Evolutionary conservation across 2,888 invertebrate species (phyloP).

Genomic region (Petrophora chlorosata): DNA sequence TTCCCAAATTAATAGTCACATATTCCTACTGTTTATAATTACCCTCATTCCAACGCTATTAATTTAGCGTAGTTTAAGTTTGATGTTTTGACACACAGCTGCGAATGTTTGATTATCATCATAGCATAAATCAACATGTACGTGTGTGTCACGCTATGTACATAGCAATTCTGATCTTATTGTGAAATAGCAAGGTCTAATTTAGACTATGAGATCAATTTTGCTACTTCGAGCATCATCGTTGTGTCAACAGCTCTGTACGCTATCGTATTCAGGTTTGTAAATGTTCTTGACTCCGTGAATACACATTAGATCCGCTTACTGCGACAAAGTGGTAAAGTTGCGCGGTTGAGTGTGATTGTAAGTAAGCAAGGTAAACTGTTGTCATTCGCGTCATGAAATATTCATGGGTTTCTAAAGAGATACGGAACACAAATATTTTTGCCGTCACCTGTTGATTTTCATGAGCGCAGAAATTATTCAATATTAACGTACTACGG

Average conservation of each 20-base stretch:
- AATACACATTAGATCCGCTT: too few relatives aligned
- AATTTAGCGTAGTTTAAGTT: constrained; percentile 1
- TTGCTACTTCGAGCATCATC: too few relatives aligned
- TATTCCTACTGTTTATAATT: constrained; percentile 6
- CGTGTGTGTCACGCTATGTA: too few relatives aligned
- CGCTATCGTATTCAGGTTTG: too few relatives aligned
- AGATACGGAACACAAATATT: neutral
- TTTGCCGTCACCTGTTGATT: constrained; percentile 16
- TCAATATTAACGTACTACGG: constrained; percentile 4
- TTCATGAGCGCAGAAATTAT: neutral
- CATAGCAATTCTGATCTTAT: too few relatives aligned
- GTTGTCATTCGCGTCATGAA: neutral
- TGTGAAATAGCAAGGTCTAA: too few relatives aligned
- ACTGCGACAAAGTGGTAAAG: too few relatives aligned
- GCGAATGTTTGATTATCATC: constrained; percentile 1
- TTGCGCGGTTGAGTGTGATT: too few relatives aligned
- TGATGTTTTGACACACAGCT: constrained; percentile 13
- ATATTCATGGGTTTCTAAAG: constrained; percentile 5
- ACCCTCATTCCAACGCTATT: neutral
- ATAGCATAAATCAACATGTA: constrained; percentile 21
- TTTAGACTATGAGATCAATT: too few relatives aligned
- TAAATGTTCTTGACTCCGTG: too few relatives aligned
- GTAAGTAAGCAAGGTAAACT: too few relatives aligned
- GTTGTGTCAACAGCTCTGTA: too few relatives aligned
- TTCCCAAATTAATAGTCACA: constrained; percentile 12